A percentile compares a stretch with the other conserved stretches of the same genome.
Evolutionary conservation across 2,888 invertebrate genomes (phyloP).

Genomic region (Plebejus argus): DNA sequence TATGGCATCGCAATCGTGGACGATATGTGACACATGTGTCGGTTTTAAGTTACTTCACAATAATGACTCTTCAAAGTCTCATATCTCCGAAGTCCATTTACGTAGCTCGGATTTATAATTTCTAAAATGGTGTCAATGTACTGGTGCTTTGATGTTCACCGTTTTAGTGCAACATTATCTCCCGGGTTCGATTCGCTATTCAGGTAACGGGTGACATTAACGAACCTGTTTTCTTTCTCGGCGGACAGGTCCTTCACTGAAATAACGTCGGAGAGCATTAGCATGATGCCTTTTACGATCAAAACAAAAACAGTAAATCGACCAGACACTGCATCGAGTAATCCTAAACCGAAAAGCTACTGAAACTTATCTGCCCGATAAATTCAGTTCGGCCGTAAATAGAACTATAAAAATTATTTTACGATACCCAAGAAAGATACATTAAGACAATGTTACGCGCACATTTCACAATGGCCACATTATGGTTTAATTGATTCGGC

Average conservation of each 20-base stretch:
- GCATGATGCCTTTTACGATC: constrained; percentile 45
- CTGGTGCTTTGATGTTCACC: constrained; percentile 67
- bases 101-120: constrained; percentile 61
- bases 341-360: constrained; percentile 66
- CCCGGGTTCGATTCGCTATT: constrained; percentile 45
- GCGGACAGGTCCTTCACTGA: constrained; percentile 45
- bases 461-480: constrained; percentile 75
- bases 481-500: constrained; percentile 77
- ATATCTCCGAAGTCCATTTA: constrained; percentile 63
- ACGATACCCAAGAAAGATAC: constrained; percentile 73
- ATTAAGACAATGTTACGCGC: constrained; percentile 77
- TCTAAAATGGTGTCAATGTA: constrained; percentile 61
- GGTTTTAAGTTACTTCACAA: constrained; percentile 76
- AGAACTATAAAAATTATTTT: constrained; percentile 77
- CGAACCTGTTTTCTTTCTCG: constrained; percentile 48
- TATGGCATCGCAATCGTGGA: constrained; percentile 80
- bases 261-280: constrained; percentile 44
- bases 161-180: constrained; percentile 58
- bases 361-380: constrained; percentile 74
- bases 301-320: constrained; percentile 61
- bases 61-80: constrained; percentile 76
- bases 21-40: constrained; percentile 79
- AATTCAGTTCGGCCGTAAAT: constrained; percentile 71
- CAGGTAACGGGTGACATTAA: constrained; percentile 58
- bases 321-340: constrained; percentile 50